Base-by-base conservation (phyloP, 2,113 vertebrate species). In the Catharus bicknelli region DNA sequence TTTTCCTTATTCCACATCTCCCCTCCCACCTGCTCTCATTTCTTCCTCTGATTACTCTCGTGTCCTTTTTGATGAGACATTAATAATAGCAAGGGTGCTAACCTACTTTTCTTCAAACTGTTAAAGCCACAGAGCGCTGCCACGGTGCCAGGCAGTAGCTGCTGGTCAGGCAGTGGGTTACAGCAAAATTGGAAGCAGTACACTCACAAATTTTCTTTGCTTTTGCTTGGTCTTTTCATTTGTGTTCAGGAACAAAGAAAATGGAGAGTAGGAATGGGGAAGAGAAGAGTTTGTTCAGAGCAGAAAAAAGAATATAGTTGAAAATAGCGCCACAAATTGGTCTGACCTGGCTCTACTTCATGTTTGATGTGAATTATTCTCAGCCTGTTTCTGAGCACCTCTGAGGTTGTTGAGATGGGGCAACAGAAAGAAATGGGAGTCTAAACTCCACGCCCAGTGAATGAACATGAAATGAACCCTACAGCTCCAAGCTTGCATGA, bases 401-500 rank as follows among this genome's bases (percentile, higher is more conserved):
- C 25, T 48, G 77, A 70, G 4, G 11, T 10, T 66, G 30, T 20
- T 62, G 26, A 74, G 55, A 54, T 3, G 2, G 0, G 0, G 10
- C 7, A 58, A 76, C 13, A 73, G 59, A 55, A 77, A 80, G 55
- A 66, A 93, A 67, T 25, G 26, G 42, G 34, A 74, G 23, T 27
- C 45, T 42, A 73, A 55, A 57, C 16, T 61, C 48, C 30, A 51
- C 6, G 2, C 8, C 9, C 26, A 43, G 26, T n/a, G 13, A 70
- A 67, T n/a, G 26, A 55, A 29, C 3, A 18, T 38, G 29, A 80
- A 81, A 69, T 32, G 3, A 74, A 27, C 7, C 50, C 32, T 70
- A 16, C 1, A 14, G 9, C 11, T 92, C 61, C 32, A 74, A 55
- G 47, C 8, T 26, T 64, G 3, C 3, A 9, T 30, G 48, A 55